Percentiles rank a stretch among this genome's conserved stretches.
Evolutionary conservation across 2,113 vertebrate species (phyloP).

Genomic region (Emydura subglobosa): DNA sequence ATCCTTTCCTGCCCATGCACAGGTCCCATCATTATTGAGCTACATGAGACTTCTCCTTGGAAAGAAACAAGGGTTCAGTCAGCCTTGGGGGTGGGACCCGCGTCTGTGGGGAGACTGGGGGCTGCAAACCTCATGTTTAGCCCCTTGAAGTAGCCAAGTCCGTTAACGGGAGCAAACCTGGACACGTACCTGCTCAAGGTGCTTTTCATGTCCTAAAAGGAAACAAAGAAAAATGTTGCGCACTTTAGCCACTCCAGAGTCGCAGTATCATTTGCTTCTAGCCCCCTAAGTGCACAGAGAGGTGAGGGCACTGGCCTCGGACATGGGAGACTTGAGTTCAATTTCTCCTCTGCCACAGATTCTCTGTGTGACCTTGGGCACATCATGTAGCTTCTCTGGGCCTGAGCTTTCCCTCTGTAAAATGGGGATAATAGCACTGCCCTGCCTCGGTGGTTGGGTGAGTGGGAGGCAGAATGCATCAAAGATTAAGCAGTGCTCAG

Average conservation of each 20-base stretch:
- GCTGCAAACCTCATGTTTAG: background rate
- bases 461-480: background rate
- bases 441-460: background rate
- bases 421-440: background rate
- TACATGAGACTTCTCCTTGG: background rate
- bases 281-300: background rate
- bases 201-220: conserved; percentile 59
- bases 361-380: background rate
- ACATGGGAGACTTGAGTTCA: background rate
- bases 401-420: background rate
- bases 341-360: background rate
- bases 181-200: conserved; percentile 48
- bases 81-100: background rate
- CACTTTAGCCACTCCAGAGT: background rate
- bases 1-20: background rate
- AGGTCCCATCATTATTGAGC: background rate
- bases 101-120: background rate
- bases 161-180: accelerated
- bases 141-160: background rate
- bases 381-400: background rate
- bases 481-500: background rate
- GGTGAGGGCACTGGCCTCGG: background rate
- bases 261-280: accelerated
- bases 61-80: background rate
- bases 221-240: background rate